Base-by-base conservation (phyloP, 2,797 vertebrate genomes). In the Chelon auratus region DNA sequence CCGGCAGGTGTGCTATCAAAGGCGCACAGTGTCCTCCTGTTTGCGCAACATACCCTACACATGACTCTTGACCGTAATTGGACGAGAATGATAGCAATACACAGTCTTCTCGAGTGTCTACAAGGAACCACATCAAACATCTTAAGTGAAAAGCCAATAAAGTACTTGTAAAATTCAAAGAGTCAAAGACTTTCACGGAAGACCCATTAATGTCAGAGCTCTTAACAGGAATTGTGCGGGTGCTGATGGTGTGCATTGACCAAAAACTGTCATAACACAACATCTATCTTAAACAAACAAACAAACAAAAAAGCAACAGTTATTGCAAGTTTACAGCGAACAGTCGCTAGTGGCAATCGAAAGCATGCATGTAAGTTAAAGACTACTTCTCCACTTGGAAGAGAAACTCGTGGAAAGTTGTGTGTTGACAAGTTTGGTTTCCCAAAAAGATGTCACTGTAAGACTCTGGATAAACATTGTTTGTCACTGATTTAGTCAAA, bases 1-100 rank as follows among this genome's bases (percentile, higher is more conserved):
- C 70, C 78, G 75, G 83, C 62, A 80, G 86, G 65, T 48, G 6
- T 73, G 76, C 65, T 60, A 83, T 80, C 78, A 72, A 66, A 52
- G 75, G 88, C 82, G 88, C 83, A 83, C 82, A 72, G 70, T 51
- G 30, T 77, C 63, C 55, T 56, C 17, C 56, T 48, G 52, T 48
- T 68, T 72, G 69, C 76, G 73, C 53, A 70, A 65, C 71, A 73
- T 77, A 63, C 62, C 75, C 45, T 52, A 73, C 54, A 72, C 64
- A 77, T 84, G 75, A 75, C 26, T 74, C 5, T 47, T 75, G 61
- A 71, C 73, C 2, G 33, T 66, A 70, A 65, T 79, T 37, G 53
- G 45, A 59, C 24, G 10, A 33, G 33, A 79, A 54, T 36, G 40
- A 77, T 70, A 67, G 14, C 9, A 72, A 63, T 59, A 52, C 26